Percentiles rank a stretch among this genome's conserved stretches.
Evolutionary conservation across 2,888 invertebrate genomes (phyloP).

Genomic region (Halocaridina rubra): DNA sequence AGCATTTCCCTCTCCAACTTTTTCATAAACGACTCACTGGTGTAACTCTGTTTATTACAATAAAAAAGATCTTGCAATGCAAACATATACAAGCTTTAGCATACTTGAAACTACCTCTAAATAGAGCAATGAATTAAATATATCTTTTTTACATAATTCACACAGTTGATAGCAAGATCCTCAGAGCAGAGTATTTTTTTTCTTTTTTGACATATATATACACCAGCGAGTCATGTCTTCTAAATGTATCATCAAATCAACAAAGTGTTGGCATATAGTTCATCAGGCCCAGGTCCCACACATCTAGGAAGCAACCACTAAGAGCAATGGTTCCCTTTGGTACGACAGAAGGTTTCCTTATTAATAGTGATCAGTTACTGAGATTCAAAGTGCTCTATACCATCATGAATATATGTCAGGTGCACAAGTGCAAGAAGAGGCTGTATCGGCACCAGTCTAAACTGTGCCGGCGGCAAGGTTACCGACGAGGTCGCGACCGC

Average conservation of each 20-base stretch:
- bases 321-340: conserved; percentile 22
- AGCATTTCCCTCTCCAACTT: not conserved
- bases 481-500: too few relatives aligned
- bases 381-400: not conserved
- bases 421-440: too few relatives aligned
- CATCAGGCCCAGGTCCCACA: conserved; percentile 29
- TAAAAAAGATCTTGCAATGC: not conserved
- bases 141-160: too few relatives aligned
- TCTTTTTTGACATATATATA: conserved; percentile 1
- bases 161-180: not conserved
- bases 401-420: conserved; percentile 15
- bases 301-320: not conserved
- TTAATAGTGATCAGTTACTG: not conserved
- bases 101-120: too few relatives aligned
- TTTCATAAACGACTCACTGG: not conserved
- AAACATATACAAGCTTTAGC: not conserved
- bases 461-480: too few relatives aligned
- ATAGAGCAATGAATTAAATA: not conserved
- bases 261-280: conserved; percentile 47
- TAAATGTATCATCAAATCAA: conserved; percentile 45
- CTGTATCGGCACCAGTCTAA: too few relatives aligned
- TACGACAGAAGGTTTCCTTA: not conserved
- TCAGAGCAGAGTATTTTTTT: too few relatives aligned
- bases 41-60: not conserved
- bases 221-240: conserved; percentile 40